phyloP scores from a whole-genome alignment of 2,888 invertebrate genomes.

The Lasioglossum oenotherae region DNA sequence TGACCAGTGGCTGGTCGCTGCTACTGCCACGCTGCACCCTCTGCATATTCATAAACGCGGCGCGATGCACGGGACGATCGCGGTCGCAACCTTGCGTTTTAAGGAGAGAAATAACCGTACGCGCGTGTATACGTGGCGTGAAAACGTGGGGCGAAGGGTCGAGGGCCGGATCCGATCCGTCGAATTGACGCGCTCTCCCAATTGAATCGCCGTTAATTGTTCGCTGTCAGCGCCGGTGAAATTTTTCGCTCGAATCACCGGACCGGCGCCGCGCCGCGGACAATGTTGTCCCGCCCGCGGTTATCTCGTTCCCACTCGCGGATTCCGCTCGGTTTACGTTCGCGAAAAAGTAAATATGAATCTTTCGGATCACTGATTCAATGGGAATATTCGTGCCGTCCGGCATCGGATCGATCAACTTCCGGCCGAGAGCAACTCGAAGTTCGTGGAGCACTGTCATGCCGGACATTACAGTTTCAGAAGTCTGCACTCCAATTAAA shows the following conservation, averaged over 20 bases:
- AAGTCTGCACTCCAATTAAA: too few relatives aligned
- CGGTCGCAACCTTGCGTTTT: constrained; percentile 22
- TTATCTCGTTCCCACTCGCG: background rate
- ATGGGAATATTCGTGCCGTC: background rate
- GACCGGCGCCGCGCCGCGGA: background rate
- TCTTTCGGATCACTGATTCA: background rate
- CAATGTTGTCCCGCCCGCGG: background rate
- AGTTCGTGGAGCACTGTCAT: too few relatives aligned
- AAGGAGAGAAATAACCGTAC: constrained; percentile 11
- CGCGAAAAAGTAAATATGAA: background rate
- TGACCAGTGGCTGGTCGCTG: constrained; percentile 73
- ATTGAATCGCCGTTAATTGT: constrained; percentile 29
- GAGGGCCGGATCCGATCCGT: constrained; percentile 3
- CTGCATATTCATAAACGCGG: constrained; percentile 79
- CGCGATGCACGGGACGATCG: constrained; percentile 44
- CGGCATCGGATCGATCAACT: background rate
- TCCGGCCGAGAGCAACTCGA: too few relatives aligned
- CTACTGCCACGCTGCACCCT: constrained; percentile 44
- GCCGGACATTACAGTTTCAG: too few relatives aligned
- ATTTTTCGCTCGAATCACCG: constrained; percentile 8
- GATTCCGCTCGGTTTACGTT: constrained; percentile 4
- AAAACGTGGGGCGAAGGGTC: constrained; percentile 6
- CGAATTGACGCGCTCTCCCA: constrained; percentile 7
- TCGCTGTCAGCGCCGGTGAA: constrained; percentile 10
- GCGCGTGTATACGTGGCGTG: background rate